Percentiles rank a stretch among this genome's conserved stretches.
These are phyloP conservation scores for Agrilus cyanescens DNA, from an alignment of 2,888 invertebrate species.

Conservation along the genomic window DNA sequence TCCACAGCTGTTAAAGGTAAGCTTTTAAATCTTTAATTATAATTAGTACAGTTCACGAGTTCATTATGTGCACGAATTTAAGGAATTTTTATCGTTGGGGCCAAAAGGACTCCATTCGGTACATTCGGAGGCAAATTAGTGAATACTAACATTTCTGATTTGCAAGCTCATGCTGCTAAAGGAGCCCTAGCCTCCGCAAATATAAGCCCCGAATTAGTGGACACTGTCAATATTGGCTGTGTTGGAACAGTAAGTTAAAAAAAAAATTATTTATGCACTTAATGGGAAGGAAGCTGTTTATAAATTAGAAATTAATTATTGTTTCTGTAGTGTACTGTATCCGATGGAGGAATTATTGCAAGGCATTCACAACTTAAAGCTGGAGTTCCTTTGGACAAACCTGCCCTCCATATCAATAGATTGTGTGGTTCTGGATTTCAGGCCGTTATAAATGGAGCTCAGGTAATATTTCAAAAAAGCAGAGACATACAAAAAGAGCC, in stretches of 20 bases:
- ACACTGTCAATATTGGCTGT: conserved; percentile 83
- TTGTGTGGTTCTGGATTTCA: conserved; percentile 98
- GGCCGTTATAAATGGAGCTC: conserved; percentile 79
- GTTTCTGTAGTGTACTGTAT: conserved; percentile 51
- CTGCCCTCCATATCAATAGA: conserved; percentile 81
- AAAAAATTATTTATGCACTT: too few species aligned
- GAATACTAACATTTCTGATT: conserved; percentile 59
- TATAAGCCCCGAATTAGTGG: conserved; percentile 74
- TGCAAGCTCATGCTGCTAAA: conserved; percentile 70
- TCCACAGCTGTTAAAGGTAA: conserved; percentile 38
- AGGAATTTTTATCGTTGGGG: conserved; percentile 88
- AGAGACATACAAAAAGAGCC: too few species aligned
- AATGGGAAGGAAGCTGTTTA: too few species aligned
- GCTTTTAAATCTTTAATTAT: not conserved
- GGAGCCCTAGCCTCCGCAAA: conserved; percentile 70
- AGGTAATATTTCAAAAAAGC: conserved; percentile 46
- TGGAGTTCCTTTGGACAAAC: conserved; percentile 75
- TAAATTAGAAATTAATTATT: not conserved
- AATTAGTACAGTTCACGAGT: not conserved
- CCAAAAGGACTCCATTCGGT: conserved; percentile 95
- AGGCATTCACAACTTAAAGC: conserved; percentile 77
- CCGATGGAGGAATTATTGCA: conserved; percentile 76
- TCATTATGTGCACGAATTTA: conserved; percentile 10
- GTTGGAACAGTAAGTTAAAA: conserved; percentile 60
- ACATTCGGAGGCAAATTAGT: conserved; percentile 80